These are phyloP conservation scores for Alfaro cultratus DNA, from an alignment of 2,797 vertebrate genomes.

Conservation along the genomic window DNA sequence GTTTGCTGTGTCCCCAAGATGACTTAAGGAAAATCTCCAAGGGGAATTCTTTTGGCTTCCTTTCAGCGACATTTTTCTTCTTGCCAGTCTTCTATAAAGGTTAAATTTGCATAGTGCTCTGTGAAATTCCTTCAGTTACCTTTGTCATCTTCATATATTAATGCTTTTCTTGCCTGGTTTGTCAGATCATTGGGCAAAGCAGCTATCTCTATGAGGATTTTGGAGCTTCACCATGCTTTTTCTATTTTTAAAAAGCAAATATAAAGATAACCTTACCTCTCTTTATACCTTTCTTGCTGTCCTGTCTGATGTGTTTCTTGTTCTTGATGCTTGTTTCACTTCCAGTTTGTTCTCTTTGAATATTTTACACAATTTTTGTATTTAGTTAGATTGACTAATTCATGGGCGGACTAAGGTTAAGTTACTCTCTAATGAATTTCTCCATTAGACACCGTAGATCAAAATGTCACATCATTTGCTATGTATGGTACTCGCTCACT, in stretches of 20 bases:
- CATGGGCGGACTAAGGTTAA: not conserved
- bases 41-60: not conserved
- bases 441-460: not conserved
- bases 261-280: not conserved
- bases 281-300: not conserved
- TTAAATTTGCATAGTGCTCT: not conserved
- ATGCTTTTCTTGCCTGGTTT: not conserved
- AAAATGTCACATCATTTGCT: not conserved
- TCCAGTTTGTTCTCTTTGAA: not conserved
- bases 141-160: not conserved
- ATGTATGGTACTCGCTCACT: not conserved
- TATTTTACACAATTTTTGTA: not conserved
- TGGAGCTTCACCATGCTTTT: not conserved
- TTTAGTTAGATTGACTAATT: not conserved
- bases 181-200: not conserved
- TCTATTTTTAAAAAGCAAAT: not conserved
- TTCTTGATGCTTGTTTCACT: not conserved
- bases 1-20: not conserved
- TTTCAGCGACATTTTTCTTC: not conserved
- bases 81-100: not conserved
- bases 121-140: not conserved
- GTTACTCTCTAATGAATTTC: too few species aligned
- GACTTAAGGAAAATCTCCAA: not conserved
- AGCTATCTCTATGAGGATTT: not conserved
- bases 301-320: not conserved